A percentile compares a stretch with the other conserved stretches of the same genome.
These are phyloP conservation scores for Antrozous pallidus DNA, from an alignment of 2,797 vertebrate species.

Conservation along the genomic window DNA sequence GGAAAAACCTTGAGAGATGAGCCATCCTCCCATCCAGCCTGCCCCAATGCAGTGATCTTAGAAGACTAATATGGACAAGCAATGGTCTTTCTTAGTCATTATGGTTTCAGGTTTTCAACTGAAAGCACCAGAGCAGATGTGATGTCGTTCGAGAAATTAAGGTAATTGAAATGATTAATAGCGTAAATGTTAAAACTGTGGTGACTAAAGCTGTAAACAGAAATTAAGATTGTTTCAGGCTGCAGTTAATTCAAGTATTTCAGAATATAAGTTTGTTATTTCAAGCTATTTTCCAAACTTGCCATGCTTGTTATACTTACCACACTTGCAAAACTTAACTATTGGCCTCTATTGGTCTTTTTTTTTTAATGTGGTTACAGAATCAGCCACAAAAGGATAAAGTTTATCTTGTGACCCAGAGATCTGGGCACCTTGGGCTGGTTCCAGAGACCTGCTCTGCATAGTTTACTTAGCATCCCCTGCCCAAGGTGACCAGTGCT, in stretches of 20 bases:
- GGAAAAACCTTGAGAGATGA: neutral
- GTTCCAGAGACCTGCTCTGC: neutral
- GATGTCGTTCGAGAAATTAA: slow-evolving; percentile 25
- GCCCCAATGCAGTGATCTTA: neutral
- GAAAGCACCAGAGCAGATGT: neutral
- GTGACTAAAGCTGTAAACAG: slow-evolving; percentile 26
- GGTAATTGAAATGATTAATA: neutral
- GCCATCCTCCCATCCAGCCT: neutral
- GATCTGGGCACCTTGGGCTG: neutral
- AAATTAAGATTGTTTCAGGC: slow-evolving; percentile 23
- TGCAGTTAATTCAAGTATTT: neutral
- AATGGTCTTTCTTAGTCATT: neutral
- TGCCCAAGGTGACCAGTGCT: neutral
- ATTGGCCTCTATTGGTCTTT: neutral
- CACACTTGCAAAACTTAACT: neutral
- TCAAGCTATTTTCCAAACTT: slow-evolving; percentile 18
- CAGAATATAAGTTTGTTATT: slow-evolving; percentile 42
- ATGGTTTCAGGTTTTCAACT: neutral
- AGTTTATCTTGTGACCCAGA: slow-evolving; percentile 14
- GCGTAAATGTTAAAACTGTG: neutral
- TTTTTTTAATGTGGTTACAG: slow-evolving; percentile 29
- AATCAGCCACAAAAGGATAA: neutral
- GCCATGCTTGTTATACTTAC: neutral
- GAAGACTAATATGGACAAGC: neutral
- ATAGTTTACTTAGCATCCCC: neutral